Evolutionary conservation across 2,797 vertebrate species (phyloP).

Genomic region (Brotula barbata): DNA sequence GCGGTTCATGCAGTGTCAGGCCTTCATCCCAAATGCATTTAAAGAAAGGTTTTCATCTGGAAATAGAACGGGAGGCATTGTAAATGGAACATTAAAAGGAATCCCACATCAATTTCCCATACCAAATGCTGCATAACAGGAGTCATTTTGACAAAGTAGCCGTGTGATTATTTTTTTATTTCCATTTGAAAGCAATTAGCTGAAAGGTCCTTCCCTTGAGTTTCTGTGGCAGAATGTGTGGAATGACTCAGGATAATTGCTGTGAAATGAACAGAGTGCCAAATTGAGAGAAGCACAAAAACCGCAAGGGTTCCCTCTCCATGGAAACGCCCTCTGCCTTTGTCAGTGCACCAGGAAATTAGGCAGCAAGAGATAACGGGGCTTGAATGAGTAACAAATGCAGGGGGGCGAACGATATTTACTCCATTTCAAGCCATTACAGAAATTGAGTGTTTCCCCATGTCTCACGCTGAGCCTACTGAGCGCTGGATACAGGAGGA

Average conservation of each 20-base stretch:
- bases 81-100: slow-evolving; percentile 71
- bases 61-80: slow-evolving; percentile 59
- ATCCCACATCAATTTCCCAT: slow-evolving; percentile 66
- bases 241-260: slow-evolving; percentile 78
- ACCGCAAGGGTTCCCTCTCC: slow-evolving; percentile 72
- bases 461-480: slow-evolving; percentile 57
- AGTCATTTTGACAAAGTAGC: slow-evolving; percentile 73
- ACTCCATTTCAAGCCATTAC: slow-evolving; percentile 76
- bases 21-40: slow-evolving; percentile 50
- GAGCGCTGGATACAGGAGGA: slow-evolving; percentile 63
- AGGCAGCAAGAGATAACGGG: slow-evolving; percentile 73
- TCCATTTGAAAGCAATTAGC: slow-evolving; percentile 79
- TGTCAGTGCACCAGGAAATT: slow-evolving; percentile 75
- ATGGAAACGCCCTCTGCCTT: slow-evolving; percentile 76
- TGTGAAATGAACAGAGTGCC: slow-evolving; percentile 78
- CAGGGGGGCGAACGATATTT: slow-evolving; percentile 69
- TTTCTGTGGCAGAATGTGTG: slow-evolving; percentile 69
- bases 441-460: slow-evolving; percentile 75
- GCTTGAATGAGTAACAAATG: slow-evolving; percentile 74
- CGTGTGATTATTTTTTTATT: slow-evolving; percentile 78
- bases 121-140: slow-evolving; percentile 67
- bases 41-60: slow-evolving; percentile 56
- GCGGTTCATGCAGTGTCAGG: slow-evolving; percentile 31
- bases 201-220: slow-evolving; percentile 72
- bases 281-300: slow-evolving; percentile 68